Evolutionary conservation across 2,888 invertebrate genomes (phyloP).

Genomic region (Girardia tigrina): DNA sequence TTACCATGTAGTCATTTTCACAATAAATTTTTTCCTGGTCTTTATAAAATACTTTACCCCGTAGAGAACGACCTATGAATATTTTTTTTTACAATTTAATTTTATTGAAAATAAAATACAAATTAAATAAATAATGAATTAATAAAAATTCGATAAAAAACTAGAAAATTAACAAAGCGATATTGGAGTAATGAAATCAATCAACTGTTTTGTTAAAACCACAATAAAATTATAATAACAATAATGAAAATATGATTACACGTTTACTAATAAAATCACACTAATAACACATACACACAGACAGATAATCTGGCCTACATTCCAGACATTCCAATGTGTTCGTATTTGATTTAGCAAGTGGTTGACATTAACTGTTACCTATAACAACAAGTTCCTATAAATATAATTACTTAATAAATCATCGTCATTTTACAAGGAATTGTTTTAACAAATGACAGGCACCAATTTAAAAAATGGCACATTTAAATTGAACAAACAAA

Average conservation of each 20-base stretch:
- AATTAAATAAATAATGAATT: no score
- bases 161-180: no score
- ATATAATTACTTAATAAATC: not conserved
- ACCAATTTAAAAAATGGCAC: not conserved
- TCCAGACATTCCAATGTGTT: constrained; percentile 19
- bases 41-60: constrained; percentile 94
- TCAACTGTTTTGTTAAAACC: no score
- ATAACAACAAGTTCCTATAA: not conserved
- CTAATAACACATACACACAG: not conserved
- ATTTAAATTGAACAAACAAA: not conserved
- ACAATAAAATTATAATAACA: constrained; percentile 13
- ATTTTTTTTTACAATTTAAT: no score
- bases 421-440: constrained; percentile 14
- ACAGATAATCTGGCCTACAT: constrained; percentile 12
- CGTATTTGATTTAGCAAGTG: constrained; percentile 17
- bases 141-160: no score
- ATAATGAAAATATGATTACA: constrained; percentile 3
- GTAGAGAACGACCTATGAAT: constrained; percentile 67
- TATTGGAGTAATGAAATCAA: no score
- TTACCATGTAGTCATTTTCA: constrained; percentile 88
- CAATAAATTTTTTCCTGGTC: constrained; percentile 96
- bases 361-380: constrained; percentile 12
- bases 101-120: no score
- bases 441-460: constrained; percentile 8
- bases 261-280: not conserved